Percentiles rank a stretch among this genome's conserved stretches.
phyloP scores from a whole-genome alignment of 2,797 vertebrate species.

The Poeciliopsis turneri region DNA sequence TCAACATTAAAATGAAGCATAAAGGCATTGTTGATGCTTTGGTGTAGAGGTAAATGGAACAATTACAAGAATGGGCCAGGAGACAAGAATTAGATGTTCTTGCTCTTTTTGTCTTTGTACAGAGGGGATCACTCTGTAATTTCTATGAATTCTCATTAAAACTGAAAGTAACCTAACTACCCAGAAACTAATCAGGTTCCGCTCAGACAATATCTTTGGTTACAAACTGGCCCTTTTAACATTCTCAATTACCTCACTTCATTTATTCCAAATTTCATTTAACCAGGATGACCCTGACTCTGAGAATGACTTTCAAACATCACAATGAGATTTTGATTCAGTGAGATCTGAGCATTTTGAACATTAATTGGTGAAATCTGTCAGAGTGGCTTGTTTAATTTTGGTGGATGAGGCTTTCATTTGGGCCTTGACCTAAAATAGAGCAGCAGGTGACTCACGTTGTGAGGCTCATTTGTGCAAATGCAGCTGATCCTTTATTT shows the following conservation, averaged over 20 bases:
- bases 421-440: conserved; percentile 52
- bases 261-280: conserved; percentile 66
- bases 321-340: conserved; percentile 60
- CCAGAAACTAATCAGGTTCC: conserved; percentile 12
- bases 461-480: conserved; percentile 17
- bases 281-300: conserved; percentile 61
- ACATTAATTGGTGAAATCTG: conserved; percentile 69
- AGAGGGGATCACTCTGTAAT: background rate
- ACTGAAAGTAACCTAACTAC: background rate
- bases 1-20: conserved; percentile 41
- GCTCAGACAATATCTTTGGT: conserved; percentile 18
- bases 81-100: background rate
- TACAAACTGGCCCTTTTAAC: conserved; percentile 23
- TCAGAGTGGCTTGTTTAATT: conserved; percentile 71
- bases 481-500: conserved; percentile 57
- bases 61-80: conserved; percentile 7
- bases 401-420: conserved; percentile 47
- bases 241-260: conserved; percentile 53
- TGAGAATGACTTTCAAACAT: conserved; percentile 50
- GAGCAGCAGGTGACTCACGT: conserved; percentile 31
- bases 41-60: conserved; percentile 13
- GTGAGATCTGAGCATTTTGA: conserved; percentile 64
- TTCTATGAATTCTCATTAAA: background rate
- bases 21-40: conserved; percentile 29
- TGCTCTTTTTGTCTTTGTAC: background rate